These are phyloP conservation scores for Cynocephalus volans DNA, from an alignment of 2,113 vertebrate species.

Conservation along the genomic window DNA sequence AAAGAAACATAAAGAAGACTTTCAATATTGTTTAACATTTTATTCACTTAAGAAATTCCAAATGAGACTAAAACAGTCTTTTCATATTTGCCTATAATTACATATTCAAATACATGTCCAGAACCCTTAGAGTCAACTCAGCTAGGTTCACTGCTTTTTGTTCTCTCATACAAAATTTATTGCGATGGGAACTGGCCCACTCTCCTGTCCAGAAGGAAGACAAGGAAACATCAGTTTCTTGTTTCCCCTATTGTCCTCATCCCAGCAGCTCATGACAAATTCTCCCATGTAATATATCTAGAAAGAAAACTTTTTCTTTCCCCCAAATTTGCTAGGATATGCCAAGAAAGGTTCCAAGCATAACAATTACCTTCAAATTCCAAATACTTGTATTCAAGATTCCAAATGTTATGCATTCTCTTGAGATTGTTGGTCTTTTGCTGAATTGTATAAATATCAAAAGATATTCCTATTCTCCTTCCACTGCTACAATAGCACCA, in stretches of 20 bases:
- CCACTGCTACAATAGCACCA: neutral
- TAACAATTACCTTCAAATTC: slow-evolving; percentile 58
- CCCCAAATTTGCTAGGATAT: neutral
- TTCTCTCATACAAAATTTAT: slow-evolving; percentile 21
- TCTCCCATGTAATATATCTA: slow-evolving; percentile 72
- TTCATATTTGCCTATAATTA: slow-evolving; percentile 47
- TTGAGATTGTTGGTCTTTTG: slow-evolving; percentile 55
- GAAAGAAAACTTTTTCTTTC: neutral
- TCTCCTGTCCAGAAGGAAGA: neutral
- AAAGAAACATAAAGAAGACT: slow-evolving; percentile 8
- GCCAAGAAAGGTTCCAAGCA: slow-evolving; percentile 51
- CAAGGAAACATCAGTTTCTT: slow-evolving; percentile 67
- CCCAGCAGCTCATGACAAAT: slow-evolving; percentile 40
- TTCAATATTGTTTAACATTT: neutral
- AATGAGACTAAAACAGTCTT: neutral
- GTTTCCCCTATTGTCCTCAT: slow-evolving; percentile 47
- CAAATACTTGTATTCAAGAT: neutral
- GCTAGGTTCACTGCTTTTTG: neutral
- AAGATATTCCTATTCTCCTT: neutral
- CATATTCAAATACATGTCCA: slow-evolving; percentile 23
- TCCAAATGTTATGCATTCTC: slow-evolving; percentile 70
- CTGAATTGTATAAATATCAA: neutral
- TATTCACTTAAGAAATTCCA: slow-evolving; percentile 50
- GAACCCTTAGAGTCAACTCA: neutral
- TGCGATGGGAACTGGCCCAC: neutral